A percentile compares a stretch with the other conserved stretches of the same genome.
phyloP scores from a whole-genome alignment of 2,888 invertebrate species.

The Campoplex capitator region DNA sequence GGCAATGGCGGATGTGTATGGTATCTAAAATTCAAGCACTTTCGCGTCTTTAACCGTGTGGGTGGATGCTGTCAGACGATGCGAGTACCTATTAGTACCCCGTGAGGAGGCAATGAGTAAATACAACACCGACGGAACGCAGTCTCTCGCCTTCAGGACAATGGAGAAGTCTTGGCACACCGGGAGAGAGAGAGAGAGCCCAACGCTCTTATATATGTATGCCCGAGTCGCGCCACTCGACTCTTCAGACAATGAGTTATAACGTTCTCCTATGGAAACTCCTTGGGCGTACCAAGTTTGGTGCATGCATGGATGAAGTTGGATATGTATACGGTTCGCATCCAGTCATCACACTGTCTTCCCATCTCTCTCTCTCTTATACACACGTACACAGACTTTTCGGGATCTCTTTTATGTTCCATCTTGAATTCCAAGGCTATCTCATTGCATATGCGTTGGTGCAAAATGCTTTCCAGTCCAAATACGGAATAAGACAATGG shows the following conservation, averaged over 20 bases:
- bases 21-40: conserved; percentile 29
- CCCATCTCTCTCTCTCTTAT: not conserved
- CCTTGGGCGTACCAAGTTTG: conserved; percentile 40
- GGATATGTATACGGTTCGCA: conserved; percentile 19
- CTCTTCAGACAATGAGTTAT: conserved; percentile 58
- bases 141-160: conserved; percentile 40
- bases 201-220: conserved; percentile 13
- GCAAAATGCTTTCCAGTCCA: conserved; percentile 25
- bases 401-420: conserved; percentile 24
- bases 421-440: conserved; percentile 5
- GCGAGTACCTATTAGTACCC: conserved; percentile 56
- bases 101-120: conserved; percentile 41
- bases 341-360: conserved; percentile 24
- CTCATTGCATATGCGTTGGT: conserved; percentile 17
- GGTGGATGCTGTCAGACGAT: not conserved
- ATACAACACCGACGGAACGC: conserved; percentile 33
- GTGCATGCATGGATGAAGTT: conserved; percentile 44
- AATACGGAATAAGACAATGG: conserved; percentile 15
- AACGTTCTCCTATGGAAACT: conserved; percentile 52
- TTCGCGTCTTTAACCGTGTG: conserved; percentile 26
- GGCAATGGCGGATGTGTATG: conserved; percentile 15
- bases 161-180: conserved; percentile 42
- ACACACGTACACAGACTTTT: conserved; percentile 10
- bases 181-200: not conserved
- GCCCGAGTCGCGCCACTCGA: conserved; percentile 21